phyloP scores from a whole-genome alignment of 2,888 invertebrate species.

The Corbicula japonica region DNA sequence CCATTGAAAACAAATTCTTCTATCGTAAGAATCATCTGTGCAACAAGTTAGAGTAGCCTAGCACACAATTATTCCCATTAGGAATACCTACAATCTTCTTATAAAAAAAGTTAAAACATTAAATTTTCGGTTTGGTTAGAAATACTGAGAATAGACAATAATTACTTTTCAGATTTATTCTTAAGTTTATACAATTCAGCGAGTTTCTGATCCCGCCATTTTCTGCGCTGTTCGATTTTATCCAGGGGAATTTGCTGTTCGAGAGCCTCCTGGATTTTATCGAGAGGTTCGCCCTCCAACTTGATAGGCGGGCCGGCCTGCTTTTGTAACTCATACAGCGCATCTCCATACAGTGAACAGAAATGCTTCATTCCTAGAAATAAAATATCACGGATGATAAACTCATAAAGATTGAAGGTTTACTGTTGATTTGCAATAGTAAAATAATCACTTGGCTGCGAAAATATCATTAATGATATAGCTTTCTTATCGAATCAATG shows the following conservation, averaged over 20 bases:
- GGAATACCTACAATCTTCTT: no score
- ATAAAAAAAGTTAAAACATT: no score
- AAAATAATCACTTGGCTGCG: no score
- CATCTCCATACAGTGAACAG: conserved; percentile 73
- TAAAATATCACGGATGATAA: not conserved
- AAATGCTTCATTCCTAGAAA: conserved; percentile 71
- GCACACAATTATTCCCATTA: no score
- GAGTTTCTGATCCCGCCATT: conserved; percentile 76
- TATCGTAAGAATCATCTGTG: no score
- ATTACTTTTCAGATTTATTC: conserved; percentile 41
- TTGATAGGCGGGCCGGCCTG: conserved; percentile 65
- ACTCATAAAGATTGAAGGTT: not conserved
- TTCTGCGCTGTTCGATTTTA: conserved; percentile 68
- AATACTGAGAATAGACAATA: no score
- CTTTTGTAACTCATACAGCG: conserved; percentile 65
- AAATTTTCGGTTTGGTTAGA: no score
- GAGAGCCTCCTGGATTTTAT: conserved; percentile 65
- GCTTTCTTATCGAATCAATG: no score
- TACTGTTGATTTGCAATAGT: not conserved
- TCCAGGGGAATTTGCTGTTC: conserved; percentile 70
- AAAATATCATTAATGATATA: no score
- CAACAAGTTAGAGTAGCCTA: no score
- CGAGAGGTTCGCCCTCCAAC: conserved; percentile 65
- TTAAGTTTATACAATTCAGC: conserved; percentile 77
- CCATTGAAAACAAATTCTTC: no score